Conservation (phyloP, 1,140 invertebrate genomes). For the Bombus picipes region DNA sequence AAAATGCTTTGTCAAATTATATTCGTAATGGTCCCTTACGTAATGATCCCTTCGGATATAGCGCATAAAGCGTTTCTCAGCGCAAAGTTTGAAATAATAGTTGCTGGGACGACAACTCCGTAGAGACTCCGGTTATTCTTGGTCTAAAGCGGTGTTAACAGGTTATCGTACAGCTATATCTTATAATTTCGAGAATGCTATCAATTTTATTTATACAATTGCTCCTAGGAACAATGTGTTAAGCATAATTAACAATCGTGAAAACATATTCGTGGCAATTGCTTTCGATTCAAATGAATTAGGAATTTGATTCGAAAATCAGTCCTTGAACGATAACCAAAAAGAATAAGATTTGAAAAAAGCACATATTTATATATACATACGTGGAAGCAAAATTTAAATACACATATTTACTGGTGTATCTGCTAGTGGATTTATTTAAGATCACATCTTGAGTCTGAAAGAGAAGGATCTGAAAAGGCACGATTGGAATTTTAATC, state of each 20-base stretch:
- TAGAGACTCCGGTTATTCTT: not conserved
- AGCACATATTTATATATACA: too few species aligned
- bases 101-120: not conserved
- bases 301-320: not conserved
- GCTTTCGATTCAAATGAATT: not conserved
- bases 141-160: not conserved
- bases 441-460: constrained; percentile 6
- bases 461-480: constrained; percentile 42
- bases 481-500: constrained; percentile 57
- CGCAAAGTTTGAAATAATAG: constrained; percentile 25
- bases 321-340: not conserved
- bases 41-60: not conserved
- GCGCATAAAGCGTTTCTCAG: not conserved
- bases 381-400: not conserved
- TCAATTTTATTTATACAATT: constrained; percentile 2
- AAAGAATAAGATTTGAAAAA: not conserved
- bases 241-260: not conserved
- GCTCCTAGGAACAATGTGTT: not conserved
- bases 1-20: constrained; percentile 2
- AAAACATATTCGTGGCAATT: too few species aligned
- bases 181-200: not conserved
- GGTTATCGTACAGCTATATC: not conserved
- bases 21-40: not conserved
- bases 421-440: constrained; percentile 30
- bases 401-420: constrained; percentile 7